Evolutionary conservation across 2,888 invertebrate genomes (phyloP), one percentile per base, ranked within the genome.

Genomic region (Drosophila peninsularis): DNA sequence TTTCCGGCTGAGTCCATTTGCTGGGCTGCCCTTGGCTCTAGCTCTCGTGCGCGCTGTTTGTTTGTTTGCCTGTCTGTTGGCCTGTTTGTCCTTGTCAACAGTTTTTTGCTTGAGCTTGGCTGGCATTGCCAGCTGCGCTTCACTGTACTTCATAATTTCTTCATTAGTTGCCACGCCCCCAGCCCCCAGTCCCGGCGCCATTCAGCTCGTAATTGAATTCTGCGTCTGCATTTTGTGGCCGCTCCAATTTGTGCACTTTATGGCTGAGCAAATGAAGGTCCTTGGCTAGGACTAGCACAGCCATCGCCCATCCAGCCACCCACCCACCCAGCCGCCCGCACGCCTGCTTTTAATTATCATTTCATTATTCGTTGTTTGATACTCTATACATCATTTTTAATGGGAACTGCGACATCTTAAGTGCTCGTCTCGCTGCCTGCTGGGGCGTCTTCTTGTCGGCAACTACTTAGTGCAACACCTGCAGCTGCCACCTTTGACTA

Each of bases 81-180:
- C 13, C 34, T 32, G 45, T 17, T 5, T 34, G 53, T 32, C 44
- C 50, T 61, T 32, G 42, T 61, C 41, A 27, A 21, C 42, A 50
- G 50, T 58, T 49, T 47, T 66, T 54, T 64, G 64, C 60, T 45
- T 66, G 52, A 45, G 41, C 24, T 24, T 24, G 4, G 24, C 5
- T 24, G 24, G 3, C 24, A 24, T 24, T 5, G 24, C 39, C 37
- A 36, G 52, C 69, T 80, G 70, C 65, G 62, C 75, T 73, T 74
- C 74, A 75, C 71, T 88, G 86, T 83, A 78, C 78, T 88, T 86
- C 75, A 88, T 86, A 84, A 84, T 84, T 87, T 87, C 85, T 84
- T 88, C 82, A 88, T 78, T 87, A 71, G 13, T 41, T 50, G 24
- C 13, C 27, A 54, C 41, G 49, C 37, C 57, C 73, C 21, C 61